Conservation (phyloP, 2,888 invertebrate genomes). For the Tupiocoris notatus region DNA sequence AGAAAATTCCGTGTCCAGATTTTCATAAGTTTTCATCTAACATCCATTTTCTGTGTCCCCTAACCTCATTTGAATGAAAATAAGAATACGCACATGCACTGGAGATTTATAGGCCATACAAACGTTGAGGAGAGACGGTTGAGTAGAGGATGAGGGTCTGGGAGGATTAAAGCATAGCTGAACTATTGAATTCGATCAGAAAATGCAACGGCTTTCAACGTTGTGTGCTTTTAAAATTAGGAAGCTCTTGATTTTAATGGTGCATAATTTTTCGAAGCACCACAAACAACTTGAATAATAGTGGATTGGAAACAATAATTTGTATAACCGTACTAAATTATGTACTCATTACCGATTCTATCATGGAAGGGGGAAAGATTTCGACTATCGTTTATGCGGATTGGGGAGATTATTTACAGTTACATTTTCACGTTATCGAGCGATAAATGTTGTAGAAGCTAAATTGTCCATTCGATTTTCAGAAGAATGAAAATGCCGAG, state of each 20-base stretch:
- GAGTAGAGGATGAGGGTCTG: not conserved
- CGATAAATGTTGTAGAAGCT: conserved; percentile 6
- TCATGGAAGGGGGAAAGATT: not conserved
- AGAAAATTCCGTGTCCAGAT: too few species aligned
- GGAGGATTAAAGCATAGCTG: not conserved
- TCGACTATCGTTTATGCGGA: not conserved
- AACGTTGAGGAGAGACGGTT: not conserved
- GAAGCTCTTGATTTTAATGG: conserved; percentile 47
- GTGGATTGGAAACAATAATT: conserved; percentile 30
- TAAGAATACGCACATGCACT: too few species aligned
- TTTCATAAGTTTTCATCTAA: too few species aligned
- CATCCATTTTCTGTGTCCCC: too few species aligned
- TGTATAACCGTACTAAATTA: conserved; percentile 11
- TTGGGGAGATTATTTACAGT: conserved; percentile 8
- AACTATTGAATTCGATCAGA: not conserved
- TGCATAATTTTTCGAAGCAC: conserved; percentile 42
- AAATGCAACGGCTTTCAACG: not conserved
- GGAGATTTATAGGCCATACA: too few species aligned
- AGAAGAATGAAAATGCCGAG: conserved; percentile 16
- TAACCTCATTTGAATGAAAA: too few species aligned
- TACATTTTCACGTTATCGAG: not conserved
- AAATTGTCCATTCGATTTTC: conserved; percentile 4
- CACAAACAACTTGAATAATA: conserved; percentile 38
- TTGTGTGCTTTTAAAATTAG: conserved; percentile 44
- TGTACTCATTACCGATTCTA: not conserved